Evolutionary conservation across 2,113 vertebrate genomes (phyloP).

Genomic region (Ictidomys tridecemlineatus): DNA sequence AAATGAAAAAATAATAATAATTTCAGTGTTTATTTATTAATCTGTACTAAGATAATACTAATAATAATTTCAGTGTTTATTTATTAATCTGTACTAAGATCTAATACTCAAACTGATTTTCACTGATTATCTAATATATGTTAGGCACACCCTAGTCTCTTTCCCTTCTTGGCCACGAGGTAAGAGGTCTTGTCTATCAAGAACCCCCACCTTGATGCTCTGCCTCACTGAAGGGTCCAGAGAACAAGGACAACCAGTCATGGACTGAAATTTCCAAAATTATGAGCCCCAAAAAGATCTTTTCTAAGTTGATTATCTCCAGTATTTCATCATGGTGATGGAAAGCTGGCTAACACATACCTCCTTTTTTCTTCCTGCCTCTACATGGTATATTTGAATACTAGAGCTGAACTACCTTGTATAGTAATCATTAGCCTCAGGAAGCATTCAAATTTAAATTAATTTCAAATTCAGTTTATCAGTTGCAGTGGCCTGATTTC

Average conservation of each 20-base stretch:
- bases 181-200: background rate
- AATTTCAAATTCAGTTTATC: background rate
- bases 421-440: no score
- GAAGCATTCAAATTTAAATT: background rate
- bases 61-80: background rate
- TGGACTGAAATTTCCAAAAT: background rate
- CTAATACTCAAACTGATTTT: background rate
- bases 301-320: background rate
- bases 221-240: background rate
- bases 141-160: background rate
- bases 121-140: background rate
- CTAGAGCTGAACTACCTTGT: background rate
- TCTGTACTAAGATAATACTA: background rate
- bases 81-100: background rate
- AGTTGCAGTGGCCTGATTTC: background rate
- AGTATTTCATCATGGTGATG: background rate
- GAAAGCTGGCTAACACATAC: background rate
- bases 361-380: background rate
- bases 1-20: background rate
- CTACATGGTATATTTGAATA: background rate
- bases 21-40: background rate
- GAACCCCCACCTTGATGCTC: rapidly evolving
- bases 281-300: background rate
- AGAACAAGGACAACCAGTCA: background rate
- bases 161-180: background rate